Evolutionary conservation across 2,113 vertebrate genomes (phyloP).

Genomic region (Pelobates fuscus): DNA sequence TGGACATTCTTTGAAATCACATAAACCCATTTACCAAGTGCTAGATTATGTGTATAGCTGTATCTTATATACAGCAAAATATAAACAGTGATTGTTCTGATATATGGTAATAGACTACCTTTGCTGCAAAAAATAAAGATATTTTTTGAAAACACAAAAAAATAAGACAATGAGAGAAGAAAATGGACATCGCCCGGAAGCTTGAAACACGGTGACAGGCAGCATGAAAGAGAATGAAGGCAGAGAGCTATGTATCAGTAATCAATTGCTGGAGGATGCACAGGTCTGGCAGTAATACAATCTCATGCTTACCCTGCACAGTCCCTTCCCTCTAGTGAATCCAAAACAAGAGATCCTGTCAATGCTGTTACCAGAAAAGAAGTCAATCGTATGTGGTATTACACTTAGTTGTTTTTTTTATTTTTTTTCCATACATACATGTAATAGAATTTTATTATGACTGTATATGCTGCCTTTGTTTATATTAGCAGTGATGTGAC

Average conservation of each 20-base stretch:
- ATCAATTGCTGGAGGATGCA: conserved; percentile 45
- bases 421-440: no score
- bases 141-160: neutral
- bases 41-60: no score
- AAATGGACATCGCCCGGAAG: conserved; percentile 28
- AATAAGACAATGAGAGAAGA: neutral
- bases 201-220: conserved; percentile 25
- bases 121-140: neutral
- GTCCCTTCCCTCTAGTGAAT: conserved; percentile 29
- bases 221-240: conserved; percentile 32
- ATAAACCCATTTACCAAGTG: no score
- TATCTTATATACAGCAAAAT: no score
- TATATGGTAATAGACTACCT: neutral
- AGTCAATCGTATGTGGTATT: conserved; percentile 6
- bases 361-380: conserved; percentile 27
- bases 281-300: conserved; percentile 40
- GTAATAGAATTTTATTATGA: neutral
- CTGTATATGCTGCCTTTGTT: no score
- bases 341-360: conserved; percentile 30
- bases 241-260: conserved; percentile 46
- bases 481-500: no score
- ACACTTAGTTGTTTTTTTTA: neutral
- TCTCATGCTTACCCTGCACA: conserved; percentile 45
- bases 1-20: no score
- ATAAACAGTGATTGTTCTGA: no score